Percentiles rank a stretch among this genome's conserved stretches.
phyloP scores from a whole-genome alignment of 2,797 vertebrate genomes.

The Tapirus indicus region DNA sequence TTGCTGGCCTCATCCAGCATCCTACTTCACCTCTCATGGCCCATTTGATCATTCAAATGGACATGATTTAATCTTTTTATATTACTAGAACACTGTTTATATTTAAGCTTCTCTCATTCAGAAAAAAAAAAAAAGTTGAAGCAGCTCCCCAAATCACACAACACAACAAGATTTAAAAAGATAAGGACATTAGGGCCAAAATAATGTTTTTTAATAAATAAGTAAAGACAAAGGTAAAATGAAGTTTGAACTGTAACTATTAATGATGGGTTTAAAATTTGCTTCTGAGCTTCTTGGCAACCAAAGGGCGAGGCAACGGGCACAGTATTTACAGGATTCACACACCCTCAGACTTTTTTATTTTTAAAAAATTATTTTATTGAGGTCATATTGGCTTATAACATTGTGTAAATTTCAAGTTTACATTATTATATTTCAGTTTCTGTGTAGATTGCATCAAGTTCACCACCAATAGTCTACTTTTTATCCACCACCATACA shows the following conservation, averaged over 20 bases:
- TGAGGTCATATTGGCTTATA: too few species aligned
- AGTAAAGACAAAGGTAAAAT: conserved; percentile 2
- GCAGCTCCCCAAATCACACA: not conserved
- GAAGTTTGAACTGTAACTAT: not conserved
- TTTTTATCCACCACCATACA: too few species aligned
- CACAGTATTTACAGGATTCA: not conserved
- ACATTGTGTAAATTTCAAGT: too few species aligned
- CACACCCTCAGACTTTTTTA: not conserved
- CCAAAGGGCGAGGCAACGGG: not conserved
- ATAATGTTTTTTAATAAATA: not conserved
- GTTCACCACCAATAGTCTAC: too few species aligned
- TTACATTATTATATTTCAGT: too few species aligned
- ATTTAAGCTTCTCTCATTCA: not conserved
- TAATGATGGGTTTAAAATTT: not conserved
- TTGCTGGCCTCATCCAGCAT: not conserved
- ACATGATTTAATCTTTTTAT: not conserved
- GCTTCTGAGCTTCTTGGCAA: not conserved
- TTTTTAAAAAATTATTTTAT: too few species aligned
- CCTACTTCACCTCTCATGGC: not conserved
- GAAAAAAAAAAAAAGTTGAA: not conserved
- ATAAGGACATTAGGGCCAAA: not conserved
- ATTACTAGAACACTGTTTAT: not conserved
- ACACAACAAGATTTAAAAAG: not conserved
- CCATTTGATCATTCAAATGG: not conserved
- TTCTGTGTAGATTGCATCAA: too few species aligned